Base-by-base conservation (phyloP, 2,797 vertebrate genomes). In the Hydrolagus colliei region DNA sequence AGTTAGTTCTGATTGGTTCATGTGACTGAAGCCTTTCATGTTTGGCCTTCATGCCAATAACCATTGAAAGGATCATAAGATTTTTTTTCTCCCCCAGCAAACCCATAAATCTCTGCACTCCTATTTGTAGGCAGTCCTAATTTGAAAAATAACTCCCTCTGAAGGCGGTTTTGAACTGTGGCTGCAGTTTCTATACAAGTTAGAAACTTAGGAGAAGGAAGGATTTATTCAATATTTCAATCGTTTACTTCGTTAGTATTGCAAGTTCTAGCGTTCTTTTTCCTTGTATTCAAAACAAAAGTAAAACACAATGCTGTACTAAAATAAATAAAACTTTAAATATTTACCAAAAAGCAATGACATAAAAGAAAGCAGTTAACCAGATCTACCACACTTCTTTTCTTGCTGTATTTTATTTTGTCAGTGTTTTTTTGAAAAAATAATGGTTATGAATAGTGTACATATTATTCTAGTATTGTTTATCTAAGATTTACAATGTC, bases 1-100 rank as follows among this genome's bases (percentile, higher is more conserved):
- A 67, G 18, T 84, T 71, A 35, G 71, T 71, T 77, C 68, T 84
- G 79, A 71, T 68, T 71, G 79, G 79, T 32, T 35, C 65, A 84
- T 52, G 79, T 84, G 79, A 68, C 65, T 41, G 32, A 16, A 68
- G 65, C 79, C 79, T 68, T 80, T 61, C 52, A 61, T 18, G 12
- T 20, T 77, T 4, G 9, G 75, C 14, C 75, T 20, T 71, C 41
- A 68, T 52, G 10, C 27, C 13, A 4, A 35, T 71, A n/a, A 35
- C 32, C 32, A 20, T 20, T 35, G 2, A 71, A 20, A 22, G 9
- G 65, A 63, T 84, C 79, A 84, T 63, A 71, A 67, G 79, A 68
- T 84, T 18, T 9, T 18, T 9, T 82, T 82, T 68, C 65, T 68
- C 16, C 63, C 65, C 6, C 20, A 35, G 65, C 65, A 1, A 9